Base-by-base conservation (phyloP, 2,113 vertebrate species). In the Rhineura floridana region DNA sequence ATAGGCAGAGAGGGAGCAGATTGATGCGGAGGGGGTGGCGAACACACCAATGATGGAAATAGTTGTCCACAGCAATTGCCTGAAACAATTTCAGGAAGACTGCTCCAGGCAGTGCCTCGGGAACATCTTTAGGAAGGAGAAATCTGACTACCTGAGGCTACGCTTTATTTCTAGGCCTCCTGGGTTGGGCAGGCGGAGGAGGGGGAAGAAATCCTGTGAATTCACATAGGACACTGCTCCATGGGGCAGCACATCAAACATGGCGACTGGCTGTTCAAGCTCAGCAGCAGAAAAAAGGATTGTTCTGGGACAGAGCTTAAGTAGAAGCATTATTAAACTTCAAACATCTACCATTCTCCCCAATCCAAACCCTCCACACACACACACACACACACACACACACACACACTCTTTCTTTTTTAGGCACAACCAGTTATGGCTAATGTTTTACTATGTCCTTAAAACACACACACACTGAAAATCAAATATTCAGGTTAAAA, bases 181-280 rank as follows among this genome's bases (percentile, higher is more conserved):
- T 63, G 91, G 95, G 96, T 93, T 94, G 69, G 39, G 48, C 50
- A 23, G 72, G 10, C 39, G 44, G 69, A 62, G 46, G 11, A 19
- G 33, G 50, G 78, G 50, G 46, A 30, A n/a, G 94, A 94, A 93
- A 95, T 95, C 94, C 96, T 96, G 96, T 95, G 94, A 95, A 96
- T 97, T 97, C 97, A 97, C 96, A 96, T 95, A 97, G 97, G 97
- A 96, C 95, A 95, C 94, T 96, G 96, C 96, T 97, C 97, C 97
- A 89, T 96, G 95, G 97, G 97, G 97, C 96, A 97, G 96, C 95
- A 98, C 97, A 98, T 98, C 98, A 98, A 98, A 98, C 96, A 96
- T 96, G 97, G 96, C 97, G 96, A 93, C 98, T 95, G 94, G 96
- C 98, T 97, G 98, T 97, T 97, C 94, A 94, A 97, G 96, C 98